These are phyloP conservation scores for Cryptus armator DNA, from an alignment of 2,888 invertebrate genomes.

Conservation along the genomic window DNA sequence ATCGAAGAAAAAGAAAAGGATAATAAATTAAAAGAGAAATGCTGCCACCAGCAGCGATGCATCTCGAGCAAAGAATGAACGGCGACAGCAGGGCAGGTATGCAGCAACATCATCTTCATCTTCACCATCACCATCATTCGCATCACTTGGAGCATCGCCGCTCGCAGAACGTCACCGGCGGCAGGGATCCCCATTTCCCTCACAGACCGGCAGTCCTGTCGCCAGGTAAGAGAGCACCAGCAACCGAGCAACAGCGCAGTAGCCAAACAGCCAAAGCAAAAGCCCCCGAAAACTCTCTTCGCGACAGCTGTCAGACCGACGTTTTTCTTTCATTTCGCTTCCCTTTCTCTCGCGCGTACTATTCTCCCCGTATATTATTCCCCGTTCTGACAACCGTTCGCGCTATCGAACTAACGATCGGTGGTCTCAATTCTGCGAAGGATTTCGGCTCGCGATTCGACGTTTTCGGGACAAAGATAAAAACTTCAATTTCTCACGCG, in stretches of 20 bases:
- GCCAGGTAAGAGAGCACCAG: slow-evolving; percentile 72
- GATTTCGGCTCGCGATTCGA: not conserved
- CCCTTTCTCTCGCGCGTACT: not conserved
- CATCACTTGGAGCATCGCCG: slow-evolving; percentile 72
- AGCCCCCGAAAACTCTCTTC: slow-evolving; percentile 10
- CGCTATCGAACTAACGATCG: slow-evolving; percentile 13
- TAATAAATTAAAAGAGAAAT: slow-evolving; percentile 59
- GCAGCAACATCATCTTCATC: slow-evolving; percentile 74
- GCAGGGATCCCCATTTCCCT: slow-evolving; percentile 71
- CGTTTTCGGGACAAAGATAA: not conserved
- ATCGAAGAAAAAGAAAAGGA: slow-evolving; percentile 10
- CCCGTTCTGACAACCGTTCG: not conserved
- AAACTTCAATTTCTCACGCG: not conserved
- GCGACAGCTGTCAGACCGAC: slow-evolving; percentile 45
- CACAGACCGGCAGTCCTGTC: slow-evolving; percentile 73
- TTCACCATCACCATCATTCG: slow-evolving; percentile 73
- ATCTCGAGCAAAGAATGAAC: slow-evolving; percentile 76
- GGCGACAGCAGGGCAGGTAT: slow-evolving; percentile 74
- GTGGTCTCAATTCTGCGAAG: slow-evolving; percentile 3
- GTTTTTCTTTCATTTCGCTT: slow-evolving; percentile 32
- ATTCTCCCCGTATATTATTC: not conserved
- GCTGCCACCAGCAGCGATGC: slow-evolving; percentile 77
- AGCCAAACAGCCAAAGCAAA: not conserved
- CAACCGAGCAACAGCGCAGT: slow-evolving; percentile 16
- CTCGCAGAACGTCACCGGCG: slow-evolving; percentile 68